These are phyloP conservation scores for Xanthia icteritia DNA, from an alignment of 2,888 invertebrate genomes.

Conservation along the genomic window DNA sequence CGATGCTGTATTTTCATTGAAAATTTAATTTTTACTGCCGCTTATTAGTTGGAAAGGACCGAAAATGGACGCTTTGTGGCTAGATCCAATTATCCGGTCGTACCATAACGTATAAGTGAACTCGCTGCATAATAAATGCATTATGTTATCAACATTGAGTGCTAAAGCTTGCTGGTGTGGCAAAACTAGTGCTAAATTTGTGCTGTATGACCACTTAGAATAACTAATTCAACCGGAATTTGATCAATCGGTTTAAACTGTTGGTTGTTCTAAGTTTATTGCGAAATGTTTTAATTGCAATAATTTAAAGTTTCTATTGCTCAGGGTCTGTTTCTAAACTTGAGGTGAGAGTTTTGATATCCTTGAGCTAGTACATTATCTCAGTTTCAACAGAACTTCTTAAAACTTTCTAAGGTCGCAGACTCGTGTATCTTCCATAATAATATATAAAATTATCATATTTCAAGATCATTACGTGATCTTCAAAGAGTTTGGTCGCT, in stretches of 20 bases:
- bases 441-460: conserved; percentile 60
- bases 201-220: conserved; percentile 26
- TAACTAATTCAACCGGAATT: conserved; percentile 26
- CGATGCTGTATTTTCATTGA: conserved; percentile 47
- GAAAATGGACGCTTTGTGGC: conserved; percentile 49
- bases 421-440: conserved; percentile 42
- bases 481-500: conserved; percentile 56
- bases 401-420: conserved; percentile 28
- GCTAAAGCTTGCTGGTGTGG: conserved; percentile 34
- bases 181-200: conserved; percentile 40
- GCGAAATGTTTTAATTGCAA: conserved; percentile 29
- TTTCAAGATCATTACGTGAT: conserved; percentile 65
- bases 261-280: conserved; percentile 16
- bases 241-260: conserved; percentile 16
- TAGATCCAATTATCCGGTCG: conserved; percentile 48
- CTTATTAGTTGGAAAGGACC: conserved; percentile 36
- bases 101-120: conserved; percentile 39
- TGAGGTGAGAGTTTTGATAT: conserved; percentile 33
- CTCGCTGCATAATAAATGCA: conserved; percentile 47
- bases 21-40: conserved; percentile 39
- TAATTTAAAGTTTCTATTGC: conserved; percentile 4
- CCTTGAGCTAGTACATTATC: conserved; percentile 32
- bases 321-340: not conserved
- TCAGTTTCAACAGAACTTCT: conserved; percentile 18
- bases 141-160: conserved; percentile 53